Conservation (phyloP, 2,888 invertebrate genomes). For the Tetragonula carbonaria region DNA sequence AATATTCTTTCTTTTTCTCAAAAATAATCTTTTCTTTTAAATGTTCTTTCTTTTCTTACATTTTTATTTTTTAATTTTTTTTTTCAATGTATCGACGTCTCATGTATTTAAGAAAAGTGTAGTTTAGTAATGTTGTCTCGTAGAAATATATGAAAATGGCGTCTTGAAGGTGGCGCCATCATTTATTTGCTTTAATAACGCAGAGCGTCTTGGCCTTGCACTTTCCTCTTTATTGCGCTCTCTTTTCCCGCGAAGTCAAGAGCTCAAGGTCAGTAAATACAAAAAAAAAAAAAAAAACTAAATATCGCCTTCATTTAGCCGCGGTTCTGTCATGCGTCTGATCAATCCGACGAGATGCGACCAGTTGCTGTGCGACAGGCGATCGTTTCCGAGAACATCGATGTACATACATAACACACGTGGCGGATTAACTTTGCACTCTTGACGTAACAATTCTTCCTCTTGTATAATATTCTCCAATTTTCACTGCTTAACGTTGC, state of each 20-base stretch:
- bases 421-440: constrained; percentile 48
- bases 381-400: constrained; percentile 36
- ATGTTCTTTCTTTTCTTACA: background rate
- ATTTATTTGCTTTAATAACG: no score
- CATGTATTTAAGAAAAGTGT: background rate
- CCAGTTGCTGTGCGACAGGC: constrained; percentile 61
- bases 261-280: constrained; percentile 72
- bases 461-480: background rate
- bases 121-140: background rate
- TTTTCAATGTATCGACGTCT: background rate
- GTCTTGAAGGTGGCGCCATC: background rate
- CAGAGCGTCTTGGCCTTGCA: constrained; percentile 9
- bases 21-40: no score
- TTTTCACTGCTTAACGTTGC: constrained; percentile 19
- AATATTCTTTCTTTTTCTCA: no score
- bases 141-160: background rate
- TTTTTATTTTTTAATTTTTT: background rate
- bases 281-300: constrained; percentile 40
- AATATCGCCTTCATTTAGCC: constrained; percentile 66
- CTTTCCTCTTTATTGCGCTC: constrained; percentile 41
- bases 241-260: constrained; percentile 67
- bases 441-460: background rate
- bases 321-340: constrained; percentile 68
- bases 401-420: constrained; percentile 51
- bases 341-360: constrained; percentile 57